Percentiles rank a stretch among this genome's conserved stretches.
Conservation (phyloP, 2,797 vertebrate species). For the Pelodytes ibericus region DNA sequence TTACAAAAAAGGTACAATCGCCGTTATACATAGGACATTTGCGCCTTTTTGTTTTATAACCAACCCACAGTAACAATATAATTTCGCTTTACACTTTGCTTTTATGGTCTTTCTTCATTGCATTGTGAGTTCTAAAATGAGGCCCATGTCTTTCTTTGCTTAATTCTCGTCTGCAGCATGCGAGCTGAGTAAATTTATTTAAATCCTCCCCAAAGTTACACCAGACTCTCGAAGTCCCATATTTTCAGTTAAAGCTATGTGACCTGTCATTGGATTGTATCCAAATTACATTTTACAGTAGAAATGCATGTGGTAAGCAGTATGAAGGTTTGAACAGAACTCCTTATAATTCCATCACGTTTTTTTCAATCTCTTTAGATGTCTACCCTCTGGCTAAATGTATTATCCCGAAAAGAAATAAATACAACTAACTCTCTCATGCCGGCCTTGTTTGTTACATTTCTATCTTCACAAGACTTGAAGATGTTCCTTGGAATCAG, state of each 20-base stretch:
- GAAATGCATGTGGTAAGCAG: neutral
- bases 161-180: too few species aligned
- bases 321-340: neutral
- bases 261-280: neutral
- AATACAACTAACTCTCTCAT: conserved; percentile 6
- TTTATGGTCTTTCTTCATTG: too few species aligned
- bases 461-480: too few species aligned
- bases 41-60: too few species aligned
- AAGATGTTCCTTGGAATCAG: too few species aligned
- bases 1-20: too few species aligned
- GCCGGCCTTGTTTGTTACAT: too few species aligned
- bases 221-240: neutral
- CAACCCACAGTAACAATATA: too few species aligned
- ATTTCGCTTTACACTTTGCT: too few species aligned
- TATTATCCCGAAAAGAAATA: conserved; percentile 13
- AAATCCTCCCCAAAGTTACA: neutral
- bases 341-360: neutral
- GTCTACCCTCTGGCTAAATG: conserved; percentile 7
- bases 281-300: neutral
- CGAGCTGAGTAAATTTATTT: neutral
- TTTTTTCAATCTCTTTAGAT: neutral
- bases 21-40: too few species aligned
- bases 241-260: neutral
- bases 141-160: too few species aligned
- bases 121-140: too few species aligned